These are phyloP conservation scores for Halcyon smyrnensis DNA, from an alignment of 2,797 vertebrate species.

Conservation along the genomic window DNA sequence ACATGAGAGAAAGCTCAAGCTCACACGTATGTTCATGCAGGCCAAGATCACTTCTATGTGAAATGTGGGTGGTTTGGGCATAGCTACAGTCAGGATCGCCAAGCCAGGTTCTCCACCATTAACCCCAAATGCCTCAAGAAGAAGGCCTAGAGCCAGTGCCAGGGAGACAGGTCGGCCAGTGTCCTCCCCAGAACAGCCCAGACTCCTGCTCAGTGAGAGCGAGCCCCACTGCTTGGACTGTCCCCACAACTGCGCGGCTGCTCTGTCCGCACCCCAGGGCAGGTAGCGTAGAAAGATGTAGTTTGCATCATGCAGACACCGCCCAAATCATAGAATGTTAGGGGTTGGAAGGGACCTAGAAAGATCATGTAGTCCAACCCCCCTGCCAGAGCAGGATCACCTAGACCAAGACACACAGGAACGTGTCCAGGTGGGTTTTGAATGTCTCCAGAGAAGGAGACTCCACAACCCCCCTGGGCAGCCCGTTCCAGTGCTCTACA, in stretches of 20 bases:
- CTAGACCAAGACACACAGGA: no score
- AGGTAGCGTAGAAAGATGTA: accelerated
- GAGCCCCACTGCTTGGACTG: background rate
- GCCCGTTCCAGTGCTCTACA: no score
- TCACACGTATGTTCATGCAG: background rate
- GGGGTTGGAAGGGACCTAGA: no score
- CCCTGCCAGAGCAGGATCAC: no score
- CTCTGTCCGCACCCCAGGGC: background rate
- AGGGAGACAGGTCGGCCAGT: accelerated
- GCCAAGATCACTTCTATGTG: background rate
- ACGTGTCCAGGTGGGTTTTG: no score
- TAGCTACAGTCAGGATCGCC: background rate
- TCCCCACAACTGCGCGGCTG: accelerated
- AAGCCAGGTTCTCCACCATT: background rate
- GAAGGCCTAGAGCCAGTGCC: background rate
- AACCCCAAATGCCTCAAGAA: background rate
- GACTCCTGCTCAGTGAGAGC: background rate
- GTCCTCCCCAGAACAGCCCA: accelerated
- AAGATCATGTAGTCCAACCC: no score
- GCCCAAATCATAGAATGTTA: background rate
- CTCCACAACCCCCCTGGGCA: no score
- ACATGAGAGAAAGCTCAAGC: background rate
- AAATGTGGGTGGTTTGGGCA: background rate
- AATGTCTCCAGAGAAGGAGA: no score
- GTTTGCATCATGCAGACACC: accelerated